These are phyloP conservation scores for Equus quagga DNA, from an alignment of 2,113 vertebrate species.

Conservation along the genomic window DNA sequence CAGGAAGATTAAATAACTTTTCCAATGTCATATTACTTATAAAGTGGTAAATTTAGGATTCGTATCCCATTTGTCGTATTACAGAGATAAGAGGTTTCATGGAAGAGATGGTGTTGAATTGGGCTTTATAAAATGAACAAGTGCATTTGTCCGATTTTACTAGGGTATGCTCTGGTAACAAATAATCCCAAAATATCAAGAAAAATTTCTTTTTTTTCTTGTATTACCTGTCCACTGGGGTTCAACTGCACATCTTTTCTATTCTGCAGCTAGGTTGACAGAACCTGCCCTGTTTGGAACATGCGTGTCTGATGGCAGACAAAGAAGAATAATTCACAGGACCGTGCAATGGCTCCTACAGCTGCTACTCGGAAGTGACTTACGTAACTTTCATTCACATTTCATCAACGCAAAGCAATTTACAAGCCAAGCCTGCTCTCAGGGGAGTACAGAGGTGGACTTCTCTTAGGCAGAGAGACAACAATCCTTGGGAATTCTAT, in stretches of 20 bases:
- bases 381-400: neutral
- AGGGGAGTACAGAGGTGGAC: neutral
- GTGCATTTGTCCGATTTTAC: neutral
- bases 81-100: neutral
- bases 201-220: neutral
- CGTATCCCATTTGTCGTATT: neutral
- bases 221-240: neutral
- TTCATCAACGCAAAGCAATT: conserved; percentile 23
- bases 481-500: neutral
- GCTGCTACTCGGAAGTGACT: neutral
- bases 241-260: neutral
- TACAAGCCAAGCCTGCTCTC: neutral
- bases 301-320: neutral
- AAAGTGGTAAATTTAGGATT: neutral
- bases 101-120: neutral
- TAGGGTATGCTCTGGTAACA: neutral
- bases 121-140: neutral
- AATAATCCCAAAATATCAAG: neutral
- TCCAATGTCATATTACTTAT: neutral
- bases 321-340: neutral
- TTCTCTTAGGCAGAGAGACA: neutral
- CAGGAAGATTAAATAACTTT: conserved; percentile 8
- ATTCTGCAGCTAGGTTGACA: neutral
- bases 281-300: neutral
- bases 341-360: neutral